phyloP scores from a whole-genome alignment of 2,888 invertebrate species.

The Amphipyra tragopoginis region DNA sequence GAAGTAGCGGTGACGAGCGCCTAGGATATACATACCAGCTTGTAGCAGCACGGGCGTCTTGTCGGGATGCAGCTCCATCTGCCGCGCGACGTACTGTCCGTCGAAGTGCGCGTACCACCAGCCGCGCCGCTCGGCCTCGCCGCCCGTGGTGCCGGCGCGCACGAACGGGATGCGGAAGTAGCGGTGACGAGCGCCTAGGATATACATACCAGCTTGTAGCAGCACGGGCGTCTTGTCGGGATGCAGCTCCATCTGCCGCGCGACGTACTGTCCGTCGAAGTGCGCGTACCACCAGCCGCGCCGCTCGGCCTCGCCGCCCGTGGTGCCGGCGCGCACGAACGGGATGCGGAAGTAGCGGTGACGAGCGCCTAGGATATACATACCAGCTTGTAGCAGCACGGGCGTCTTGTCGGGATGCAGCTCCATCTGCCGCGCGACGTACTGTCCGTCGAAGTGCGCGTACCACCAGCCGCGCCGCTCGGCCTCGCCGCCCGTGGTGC shows the following conservation, averaged over 20 bases:
- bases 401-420: constrained; percentile 97
- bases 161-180: constrained; percentile 99
- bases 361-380: constrained; percentile 91
- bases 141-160: constrained; percentile 90
- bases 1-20: constrained; percentile 96
- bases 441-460: constrained; percentile 99
- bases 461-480: constrained; percentile 96
- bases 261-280: constrained; percentile 99
- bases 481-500: constrained; percentile 82
- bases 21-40: too few species aligned
- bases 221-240: constrained; percentile 97
- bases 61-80: constrained; percentile 99
- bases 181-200: constrained; percentile 93
- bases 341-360: constrained; percentile 99
- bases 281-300: constrained; percentile 99
- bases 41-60: constrained; percentile 96
- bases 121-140: constrained; percentile 89
- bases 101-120: constrained; percentile 99
- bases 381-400: too few species aligned
- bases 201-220: too few species aligned
- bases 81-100: constrained; percentile 98
- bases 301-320: constrained; percentile 76
- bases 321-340: constrained; percentile 93
- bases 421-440: constrained; percentile 99
- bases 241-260: constrained; percentile 99